phyloP scores from a whole-genome alignment of 35 echinoderm and acorn worm genomes.

The Ophiothrix spiculata region DNA sequence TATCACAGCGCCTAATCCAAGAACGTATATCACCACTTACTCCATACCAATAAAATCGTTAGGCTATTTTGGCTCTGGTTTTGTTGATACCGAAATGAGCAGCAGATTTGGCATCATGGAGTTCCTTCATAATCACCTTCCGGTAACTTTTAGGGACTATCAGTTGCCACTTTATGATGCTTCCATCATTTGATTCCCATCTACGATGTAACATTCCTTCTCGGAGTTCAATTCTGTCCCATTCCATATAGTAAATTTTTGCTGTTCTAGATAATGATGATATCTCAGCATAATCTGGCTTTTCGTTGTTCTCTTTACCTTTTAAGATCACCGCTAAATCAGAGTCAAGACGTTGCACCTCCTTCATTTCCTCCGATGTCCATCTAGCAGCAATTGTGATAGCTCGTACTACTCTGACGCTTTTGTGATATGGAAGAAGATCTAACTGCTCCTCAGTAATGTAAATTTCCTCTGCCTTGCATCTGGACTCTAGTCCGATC shows the following conservation, averaged over 20 bases:
- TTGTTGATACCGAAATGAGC: constrained; percentile 31
- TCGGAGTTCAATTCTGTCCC: background rate
- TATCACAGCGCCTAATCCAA: background rate
- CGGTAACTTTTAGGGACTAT: background rate
- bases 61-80: background rate
- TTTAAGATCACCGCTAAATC: background rate
- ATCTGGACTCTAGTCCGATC: too few relatives aligned
- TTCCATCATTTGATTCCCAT: constrained; percentile 26
- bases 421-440: too few relatives aligned
- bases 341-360: background rate
- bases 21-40: background rate
- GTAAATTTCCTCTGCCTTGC: too few relatives aligned
- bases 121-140: background rate
- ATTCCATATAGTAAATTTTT: constrained; percentile 10
- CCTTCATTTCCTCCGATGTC: background rate
- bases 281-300: background rate
- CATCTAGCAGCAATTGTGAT: background rate
- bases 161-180: background rate
- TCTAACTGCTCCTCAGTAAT: too few relatives aligned
- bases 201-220: background rate
- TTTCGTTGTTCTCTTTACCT: background rate
- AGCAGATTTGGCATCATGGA: background rate
- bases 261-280: background rate
- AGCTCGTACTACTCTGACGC: too few relatives aligned
- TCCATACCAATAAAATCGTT: constrained; percentile 17